These are phyloP conservation scores for Paradoxurus hermaphroditus DNA, from an alignment of 2,113 vertebrate species.

Conservation along the genomic window DNA sequence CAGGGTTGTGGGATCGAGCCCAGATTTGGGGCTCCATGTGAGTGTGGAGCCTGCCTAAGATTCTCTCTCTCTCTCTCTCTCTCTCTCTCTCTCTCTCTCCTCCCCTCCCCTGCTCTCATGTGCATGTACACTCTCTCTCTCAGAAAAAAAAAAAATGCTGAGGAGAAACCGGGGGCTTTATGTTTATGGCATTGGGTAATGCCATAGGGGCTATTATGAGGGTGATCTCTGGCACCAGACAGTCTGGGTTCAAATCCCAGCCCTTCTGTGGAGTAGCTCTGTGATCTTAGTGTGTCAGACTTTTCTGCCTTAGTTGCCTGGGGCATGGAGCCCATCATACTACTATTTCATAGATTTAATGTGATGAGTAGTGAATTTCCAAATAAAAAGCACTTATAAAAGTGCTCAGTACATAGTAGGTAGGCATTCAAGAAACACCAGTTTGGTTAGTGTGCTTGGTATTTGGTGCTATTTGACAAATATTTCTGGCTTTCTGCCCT, in stretches of 20 bases:
- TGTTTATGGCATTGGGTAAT: neutral
- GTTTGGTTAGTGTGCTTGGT: neutral
- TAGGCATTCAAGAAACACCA: accelerated
- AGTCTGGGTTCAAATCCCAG: neutral
- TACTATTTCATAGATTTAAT: neutral
- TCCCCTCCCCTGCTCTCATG: no score
- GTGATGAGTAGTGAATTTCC: neutral
- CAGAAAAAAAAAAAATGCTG: neutral
- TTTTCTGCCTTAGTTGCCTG: neutral
- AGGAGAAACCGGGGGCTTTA: neutral
- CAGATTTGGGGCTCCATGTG: no score
- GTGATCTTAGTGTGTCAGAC: neutral
- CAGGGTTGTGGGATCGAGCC: no score
- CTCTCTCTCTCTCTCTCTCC: no score
- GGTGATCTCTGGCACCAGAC: neutral
- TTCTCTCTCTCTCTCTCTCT: no score
- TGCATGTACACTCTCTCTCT: no score
- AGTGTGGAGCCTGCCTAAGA: no score
- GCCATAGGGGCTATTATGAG: neutral
- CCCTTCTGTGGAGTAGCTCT: neutral
- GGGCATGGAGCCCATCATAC: neutral
- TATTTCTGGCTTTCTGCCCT: neutral
- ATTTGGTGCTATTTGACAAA: neutral
- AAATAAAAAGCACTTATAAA: neutral
- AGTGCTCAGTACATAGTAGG: accelerated